Conservation (phyloP, 2,113 vertebrate species). For the Haemorhous mexicanus region DNA sequence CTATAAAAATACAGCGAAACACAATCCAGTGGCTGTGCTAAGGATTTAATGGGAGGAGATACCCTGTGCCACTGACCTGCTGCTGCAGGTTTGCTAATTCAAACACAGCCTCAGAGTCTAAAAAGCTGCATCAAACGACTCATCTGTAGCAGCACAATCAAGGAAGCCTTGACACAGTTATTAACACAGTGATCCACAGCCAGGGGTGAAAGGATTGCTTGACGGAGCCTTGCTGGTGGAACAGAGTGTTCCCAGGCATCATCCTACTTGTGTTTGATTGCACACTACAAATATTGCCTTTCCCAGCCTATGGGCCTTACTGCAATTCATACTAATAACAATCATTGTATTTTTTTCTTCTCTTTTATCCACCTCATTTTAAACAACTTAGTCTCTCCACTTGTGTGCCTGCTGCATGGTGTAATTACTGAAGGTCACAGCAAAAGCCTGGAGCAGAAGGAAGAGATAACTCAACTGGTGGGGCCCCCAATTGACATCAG, state of each 20-base stretch:
- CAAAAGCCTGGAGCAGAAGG: slow-evolving; percentile 31
- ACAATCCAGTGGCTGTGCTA: neutral
- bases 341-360: neutral
- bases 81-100: slow-evolving; percentile 1
- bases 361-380: slow-evolving; percentile 21
- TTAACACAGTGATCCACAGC: slow-evolving; percentile 8
- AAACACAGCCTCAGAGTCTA: neutral
- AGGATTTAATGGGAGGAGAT: neutral
- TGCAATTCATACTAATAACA: neutral
- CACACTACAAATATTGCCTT: neutral
- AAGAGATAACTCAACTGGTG: neutral
- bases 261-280: neutral
- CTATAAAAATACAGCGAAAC: neutral
- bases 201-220: slow-evolving; percentile 13
- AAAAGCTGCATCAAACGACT: neutral
- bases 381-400: neutral
- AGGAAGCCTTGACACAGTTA: neutral
- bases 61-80: neutral
- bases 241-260: neutral
- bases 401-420: neutral
- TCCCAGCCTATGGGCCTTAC: neutral
- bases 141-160: neutral
- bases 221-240: neutral
- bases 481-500: slow-evolving; percentile 9
- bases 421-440: slow-evolving; percentile 46